Evolutionary conservation across 35 echinoderm and acorn worm species (phyloP).

Genomic region (Patiria miniata): DNA sequence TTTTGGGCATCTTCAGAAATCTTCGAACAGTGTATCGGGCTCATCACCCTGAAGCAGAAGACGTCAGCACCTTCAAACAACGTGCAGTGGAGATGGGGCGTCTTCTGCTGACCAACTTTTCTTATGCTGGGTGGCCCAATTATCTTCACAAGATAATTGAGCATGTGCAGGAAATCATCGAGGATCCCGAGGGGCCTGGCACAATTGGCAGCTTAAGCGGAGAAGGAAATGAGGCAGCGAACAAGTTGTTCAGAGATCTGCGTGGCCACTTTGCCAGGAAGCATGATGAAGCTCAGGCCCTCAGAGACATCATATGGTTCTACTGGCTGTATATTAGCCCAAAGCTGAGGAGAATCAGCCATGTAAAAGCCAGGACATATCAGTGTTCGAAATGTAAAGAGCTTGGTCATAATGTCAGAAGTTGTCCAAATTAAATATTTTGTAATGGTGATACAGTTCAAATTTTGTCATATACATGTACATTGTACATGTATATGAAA

Average conservation of each 20-base stretch:
- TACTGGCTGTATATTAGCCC: constrained; percentile 61
- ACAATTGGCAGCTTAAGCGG: constrained; percentile 39
- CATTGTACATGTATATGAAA: too few relatives aligned
- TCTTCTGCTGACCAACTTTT: constrained; percentile 24
- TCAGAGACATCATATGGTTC: constrained; percentile 45
- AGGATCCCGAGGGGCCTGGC: constrained; percentile 23
- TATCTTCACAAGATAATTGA: constrained; percentile 64
- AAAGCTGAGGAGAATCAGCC: constrained; percentile 6
- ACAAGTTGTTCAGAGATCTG: constrained; percentile 48
- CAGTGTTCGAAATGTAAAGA: constrained; percentile 33
- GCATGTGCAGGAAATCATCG: constrained; percentile 41
- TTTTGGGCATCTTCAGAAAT: constrained; percentile 6
- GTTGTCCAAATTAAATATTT: background rate
- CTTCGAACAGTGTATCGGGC: constrained; percentile 31
- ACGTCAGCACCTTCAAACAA: constrained; percentile 33
- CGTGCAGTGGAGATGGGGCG: constrained; percentile 37
- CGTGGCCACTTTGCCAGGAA: constrained; percentile 4
- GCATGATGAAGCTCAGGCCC: background rate
- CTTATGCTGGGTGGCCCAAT: constrained; percentile 48
- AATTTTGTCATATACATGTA: too few relatives aligned
- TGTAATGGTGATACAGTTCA: background rate
- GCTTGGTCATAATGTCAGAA: constrained; percentile 18
- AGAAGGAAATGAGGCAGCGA: constrained; percentile 47
- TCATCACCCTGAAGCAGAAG: background rate
- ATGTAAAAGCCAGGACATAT: background rate